A percentile compares a stretch with the other conserved stretches of the same genome.
Conservation (phyloP, 2,888 invertebrate genomes). For the Dryadula phaetusa region DNA sequence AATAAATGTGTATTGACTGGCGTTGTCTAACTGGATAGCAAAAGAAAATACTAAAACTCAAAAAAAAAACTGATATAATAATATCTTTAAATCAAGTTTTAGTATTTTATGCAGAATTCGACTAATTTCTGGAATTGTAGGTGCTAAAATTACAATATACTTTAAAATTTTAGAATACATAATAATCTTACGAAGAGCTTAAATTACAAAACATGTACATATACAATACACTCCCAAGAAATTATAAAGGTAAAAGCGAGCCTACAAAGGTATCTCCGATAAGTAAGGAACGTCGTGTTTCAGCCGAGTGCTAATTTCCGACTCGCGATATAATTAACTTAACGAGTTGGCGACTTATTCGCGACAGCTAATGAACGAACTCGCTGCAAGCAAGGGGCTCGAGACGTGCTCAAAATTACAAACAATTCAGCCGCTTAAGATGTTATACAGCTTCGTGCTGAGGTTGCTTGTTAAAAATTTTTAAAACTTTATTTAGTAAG, state of each 20-base stretch:
- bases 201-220: neutral
- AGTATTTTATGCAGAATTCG: too few relatives aligned
- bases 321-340: slow-evolving; percentile 47
- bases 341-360: slow-evolving; percentile 64
- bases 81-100: too few relatives aligned
- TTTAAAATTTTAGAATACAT: too few relatives aligned
- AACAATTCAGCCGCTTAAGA: slow-evolving; percentile 38
- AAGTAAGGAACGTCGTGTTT: slow-evolving; percentile 29
- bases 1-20: too few relatives aligned
- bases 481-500: slow-evolving; percentile 16
- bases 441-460: slow-evolving; percentile 26
- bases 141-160: neutral
- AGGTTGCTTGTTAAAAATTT: slow-evolving; percentile 33
- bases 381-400: slow-evolving; percentile 60
- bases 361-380: slow-evolving; percentile 68
- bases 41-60: too few relatives aligned
- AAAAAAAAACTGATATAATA: too few relatives aligned
- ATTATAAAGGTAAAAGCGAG: slow-evolving; percentile 23
- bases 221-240: neutral
- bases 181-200: neutral
- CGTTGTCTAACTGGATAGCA: too few relatives aligned
- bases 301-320: slow-evolving; percentile 42
- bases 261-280: slow-evolving; percentile 23
- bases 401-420: slow-evolving; percentile 63
- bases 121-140: too few relatives aligned